Percentiles rank a stretch among this genome's conserved stretches.
Conservation (phyloP, 2,113 vertebrate species). For the Atlantisia rogersi region DNA sequence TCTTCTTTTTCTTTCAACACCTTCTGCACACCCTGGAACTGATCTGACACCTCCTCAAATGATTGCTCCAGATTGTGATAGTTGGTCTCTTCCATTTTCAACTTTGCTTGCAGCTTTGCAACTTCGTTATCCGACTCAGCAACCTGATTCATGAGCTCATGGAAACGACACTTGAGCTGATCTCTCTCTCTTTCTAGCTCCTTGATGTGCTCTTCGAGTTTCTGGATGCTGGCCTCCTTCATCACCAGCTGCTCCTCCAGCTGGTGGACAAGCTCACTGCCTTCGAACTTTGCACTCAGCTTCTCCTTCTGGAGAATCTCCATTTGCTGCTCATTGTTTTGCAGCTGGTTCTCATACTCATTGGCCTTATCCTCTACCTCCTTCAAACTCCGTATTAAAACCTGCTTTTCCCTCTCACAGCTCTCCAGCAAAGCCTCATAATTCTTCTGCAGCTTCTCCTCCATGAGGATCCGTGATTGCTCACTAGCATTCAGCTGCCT, state of each 20-base stretch:
- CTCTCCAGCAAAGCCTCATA: conserved; percentile 84
- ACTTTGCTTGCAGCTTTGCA: conserved; percentile 81
- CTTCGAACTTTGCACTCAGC: conserved; percentile 76
- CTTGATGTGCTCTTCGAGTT: conserved; percentile 83
- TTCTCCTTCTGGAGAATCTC: conserved; percentile 86
- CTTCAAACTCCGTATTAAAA: conserved; percentile 80
- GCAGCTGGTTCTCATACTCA: conserved; percentile 83
- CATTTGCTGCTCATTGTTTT: conserved; percentile 84
- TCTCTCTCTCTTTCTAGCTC: conserved; percentile 86
- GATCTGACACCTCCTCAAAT: conserved; percentile 81
- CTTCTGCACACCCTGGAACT: conserved; percentile 84
- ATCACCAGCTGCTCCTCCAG: conserved; percentile 85
- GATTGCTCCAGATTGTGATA: conserved; percentile 85
- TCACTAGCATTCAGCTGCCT: conserved; percentile 84
- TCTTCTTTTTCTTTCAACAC: conserved; percentile 88
- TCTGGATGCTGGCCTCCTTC: conserved; percentile 81
- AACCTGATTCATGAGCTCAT: conserved; percentile 89
- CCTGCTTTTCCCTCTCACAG: conserved; percentile 88
- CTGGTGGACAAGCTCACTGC: conserved; percentile 82
- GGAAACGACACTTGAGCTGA: conserved; percentile 85
- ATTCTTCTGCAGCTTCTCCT: conserved; percentile 88
- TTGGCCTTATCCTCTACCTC: conserved; percentile 84
- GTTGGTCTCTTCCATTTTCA: conserved; percentile 84
- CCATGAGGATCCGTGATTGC: conserved; percentile 84
- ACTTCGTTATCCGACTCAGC: conserved; percentile 84